Evolutionary conservation across 30 jellyfish, hydroid and myxozoan species (phyloP).

Genomic region (Catostylus mosaicus): DNA sequence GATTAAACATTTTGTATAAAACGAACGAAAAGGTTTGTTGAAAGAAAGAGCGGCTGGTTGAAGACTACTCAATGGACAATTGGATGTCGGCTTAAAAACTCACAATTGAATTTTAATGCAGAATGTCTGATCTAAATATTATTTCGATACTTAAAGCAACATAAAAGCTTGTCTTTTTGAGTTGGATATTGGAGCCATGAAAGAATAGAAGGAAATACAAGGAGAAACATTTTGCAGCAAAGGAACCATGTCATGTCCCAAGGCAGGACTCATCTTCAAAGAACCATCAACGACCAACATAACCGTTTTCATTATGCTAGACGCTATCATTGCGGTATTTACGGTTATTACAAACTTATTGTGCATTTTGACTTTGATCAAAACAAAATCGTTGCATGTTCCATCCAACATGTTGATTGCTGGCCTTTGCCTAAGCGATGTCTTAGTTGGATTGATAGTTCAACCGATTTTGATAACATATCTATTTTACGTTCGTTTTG

Average conservation of each 20-base stretch:
- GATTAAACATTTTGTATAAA: too few relatives aligned
- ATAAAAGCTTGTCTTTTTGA: too few relatives aligned
- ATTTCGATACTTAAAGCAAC: too few relatives aligned
- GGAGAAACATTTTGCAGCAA: too few relatives aligned
- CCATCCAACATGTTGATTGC: constrained; percentile 49
- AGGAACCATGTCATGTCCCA: constrained; percentile 10
- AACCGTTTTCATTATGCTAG: neutral
- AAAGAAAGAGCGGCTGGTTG: too few relatives aligned
- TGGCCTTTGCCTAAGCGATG: constrained; percentile 46
- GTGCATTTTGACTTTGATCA: constrained; percentile 27
- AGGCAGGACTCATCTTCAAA: neutral
- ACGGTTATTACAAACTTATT: constrained; percentile 11
- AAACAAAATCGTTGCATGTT: constrained; percentile 38
- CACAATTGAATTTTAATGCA: too few relatives aligned
- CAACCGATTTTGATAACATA: constrained; percentile 38
- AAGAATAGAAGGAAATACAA: too few relatives aligned
- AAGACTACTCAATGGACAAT: too few relatives aligned
- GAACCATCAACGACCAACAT: neutral
- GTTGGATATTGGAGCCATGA: too few relatives aligned
- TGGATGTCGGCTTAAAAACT: neutral
- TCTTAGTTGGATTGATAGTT: constrained; percentile 24
- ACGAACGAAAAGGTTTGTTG: too few relatives aligned
- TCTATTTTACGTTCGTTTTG: neutral
- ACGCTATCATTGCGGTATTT: constrained; percentile 6
- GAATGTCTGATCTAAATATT: too few relatives aligned